Base-by-base conservation (phyloP, 2,113 vertebrate species). In the Ahaetulla prasina region DNA sequence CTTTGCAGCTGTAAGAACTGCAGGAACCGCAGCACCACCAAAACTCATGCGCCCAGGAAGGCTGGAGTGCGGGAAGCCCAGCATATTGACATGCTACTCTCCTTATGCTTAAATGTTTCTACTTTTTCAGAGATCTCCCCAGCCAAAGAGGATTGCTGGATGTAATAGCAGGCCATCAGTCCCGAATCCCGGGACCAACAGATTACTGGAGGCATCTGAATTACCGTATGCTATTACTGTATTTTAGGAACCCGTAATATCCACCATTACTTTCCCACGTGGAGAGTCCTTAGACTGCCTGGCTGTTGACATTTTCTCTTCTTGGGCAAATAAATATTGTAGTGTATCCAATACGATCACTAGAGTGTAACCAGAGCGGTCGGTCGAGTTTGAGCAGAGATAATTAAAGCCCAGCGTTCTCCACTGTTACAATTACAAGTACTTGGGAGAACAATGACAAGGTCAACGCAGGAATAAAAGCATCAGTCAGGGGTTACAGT, bases 331-430 rank as follows among this genome's bases (percentile, higher is more conserved):
- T 96, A 96, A 96, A 96, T 96, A 95, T 92, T 3, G 8, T 89
- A 90, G 97, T 97, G 94, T 95, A 97, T 98, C 98, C 98, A 97
- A 97, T 97, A 96, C 97, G 97, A 97, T 97, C 97, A 98, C 95
- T 95, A 94, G 84, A 94, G 95, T 97, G 96, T 96, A 97, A 95
- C 96, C 93, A 93, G 93, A 95, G 93, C 90, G 91, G 94, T 60
- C 25, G 23, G 95, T 94, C 95, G 95, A 96, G 94, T 96, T 97
- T 97, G 96, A 96, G 96, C 95, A 92, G 94, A 97, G 96, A 97
- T 98, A 98, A 98, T 98, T 98, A 98, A 97, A 96, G 97, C 96
- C 96, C 95, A 95, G 63, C 96, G 96, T 97, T 98, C 95, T 93
- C 93, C 94, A 96, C 94, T 94, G 94, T 96, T 95, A 96, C 96